A percentile compares a stretch with the other conserved stretches of the same genome.
These are phyloP conservation scores for Galbula dea DNA, from an alignment of 2,113 vertebrate genomes.

Conservation along the genomic window DNA sequence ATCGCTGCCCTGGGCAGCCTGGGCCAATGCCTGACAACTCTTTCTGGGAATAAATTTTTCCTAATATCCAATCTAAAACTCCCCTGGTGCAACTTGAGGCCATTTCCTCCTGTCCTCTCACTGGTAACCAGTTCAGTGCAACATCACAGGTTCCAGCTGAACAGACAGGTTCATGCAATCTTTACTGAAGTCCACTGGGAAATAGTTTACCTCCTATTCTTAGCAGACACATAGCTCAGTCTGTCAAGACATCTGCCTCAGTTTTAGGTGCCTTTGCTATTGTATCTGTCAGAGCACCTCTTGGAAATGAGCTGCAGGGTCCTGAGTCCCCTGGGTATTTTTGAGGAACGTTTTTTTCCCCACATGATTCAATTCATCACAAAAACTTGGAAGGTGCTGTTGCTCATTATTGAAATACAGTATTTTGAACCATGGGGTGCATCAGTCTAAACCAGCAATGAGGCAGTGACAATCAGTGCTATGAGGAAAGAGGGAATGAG, in stretches of 20 bases:
- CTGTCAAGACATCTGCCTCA: neutral
- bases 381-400: neutral
- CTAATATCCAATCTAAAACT: too few species aligned
- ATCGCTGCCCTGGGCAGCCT: too few species aligned
- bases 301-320: neutral
- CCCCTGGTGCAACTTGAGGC: too few species aligned
- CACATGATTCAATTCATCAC: neutral
- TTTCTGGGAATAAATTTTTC: too few species aligned
- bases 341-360: neutral
- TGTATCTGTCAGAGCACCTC: neutral
- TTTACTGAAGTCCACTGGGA: neutral
- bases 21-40: too few species aligned
- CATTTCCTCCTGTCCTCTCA: too few species aligned
- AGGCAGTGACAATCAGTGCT: neutral
- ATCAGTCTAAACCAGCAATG: neutral
- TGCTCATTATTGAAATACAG: neutral
- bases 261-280: neutral
- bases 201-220: neutral
- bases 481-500: neutral
- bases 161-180: neutral
- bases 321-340: neutral
- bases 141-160: accelerated
- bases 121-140: neutral
- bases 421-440: neutral
- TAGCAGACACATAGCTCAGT: neutral